Evolutionary conservation across 2,888 invertebrate genomes (phyloP), one percentile per base, ranked within the genome.

Genomic region (Chalcosyrphus nemorum): DNA sequence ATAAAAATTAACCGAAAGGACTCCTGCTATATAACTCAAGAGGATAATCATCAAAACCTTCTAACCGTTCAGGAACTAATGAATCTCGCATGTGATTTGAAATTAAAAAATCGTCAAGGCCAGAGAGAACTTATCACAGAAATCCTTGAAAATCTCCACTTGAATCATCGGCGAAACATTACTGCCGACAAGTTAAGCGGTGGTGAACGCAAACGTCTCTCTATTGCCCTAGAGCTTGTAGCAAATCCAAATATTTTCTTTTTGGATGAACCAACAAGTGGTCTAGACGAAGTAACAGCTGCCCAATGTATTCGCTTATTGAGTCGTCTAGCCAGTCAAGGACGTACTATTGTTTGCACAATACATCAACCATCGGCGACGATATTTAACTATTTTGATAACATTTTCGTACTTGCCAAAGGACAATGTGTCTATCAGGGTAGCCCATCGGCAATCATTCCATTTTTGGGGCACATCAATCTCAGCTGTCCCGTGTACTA

Each of bases 221-320:
- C 96, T 9, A 96, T 97, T 86, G 97, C 96, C 0, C 90, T 96
- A 80, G 97, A 97, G 89, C 92, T 97, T 86, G 95, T 97, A 70
- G 96, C 96, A 90, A 96, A 97, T 90, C 97, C 96, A 0, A 95
- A 95, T 21, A 94, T 96, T 17, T 95, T 97, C 92, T 96, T 96
- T 90, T 93, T 96, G 87, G 96, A 96, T 89, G 96, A 96, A 90
- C 96, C 96, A 0, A 96, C 96, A 0, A 95, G 95, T 86, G 95
- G 95, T 0, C 88, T 95, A 86, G 95, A 95, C 88, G 94, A 93
- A 54, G 95, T 95, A 1, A 93, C 94, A 0, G 94, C 94, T 0
- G 91, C 92, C 0, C 93, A 94, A 87, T 94, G 94, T 82, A 92
- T 95, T 29, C 93, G 93, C 52, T 88, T 95, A 54, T 89, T 95